A percentile compares a stretch with the other conserved stretches of the same genome.
phyloP scores from a whole-genome alignment of 2,797 vertebrate genomes.

The Oreonectes daqikongensis region DNA sequence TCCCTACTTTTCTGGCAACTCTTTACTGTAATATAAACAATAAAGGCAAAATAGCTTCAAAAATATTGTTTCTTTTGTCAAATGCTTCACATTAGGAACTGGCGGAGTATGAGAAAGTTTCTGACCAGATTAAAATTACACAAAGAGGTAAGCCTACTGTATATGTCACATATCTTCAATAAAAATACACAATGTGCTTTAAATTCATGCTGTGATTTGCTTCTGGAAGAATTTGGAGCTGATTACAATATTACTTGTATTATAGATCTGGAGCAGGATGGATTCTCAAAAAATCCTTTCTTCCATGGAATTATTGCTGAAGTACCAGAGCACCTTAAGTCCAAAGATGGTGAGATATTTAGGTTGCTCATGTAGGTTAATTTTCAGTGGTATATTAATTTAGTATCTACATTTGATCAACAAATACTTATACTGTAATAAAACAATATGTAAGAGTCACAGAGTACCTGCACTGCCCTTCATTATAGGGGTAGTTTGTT shows the following conservation, averaged over 20 bases:
- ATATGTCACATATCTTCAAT: background rate
- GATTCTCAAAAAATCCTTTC: constrained; percentile 82
- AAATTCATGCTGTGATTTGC: background rate
- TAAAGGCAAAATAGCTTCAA: too few relatives aligned
- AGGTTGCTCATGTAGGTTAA: constrained; percentile 27
- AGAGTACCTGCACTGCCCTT: too few relatives aligned
- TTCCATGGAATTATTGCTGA: constrained; percentile 83
- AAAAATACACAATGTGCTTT: background rate
- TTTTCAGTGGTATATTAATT: too few relatives aligned
- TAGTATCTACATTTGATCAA: too few relatives aligned
- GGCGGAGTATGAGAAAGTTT: constrained; percentile 69
- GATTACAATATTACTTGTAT: background rate
- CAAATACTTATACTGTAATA: too few relatives aligned
- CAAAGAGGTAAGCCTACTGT: constrained; percentile 68
- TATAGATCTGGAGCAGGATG: constrained; percentile 83
- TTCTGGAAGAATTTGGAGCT: background rate
- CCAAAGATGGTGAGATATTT: constrained; percentile 72
- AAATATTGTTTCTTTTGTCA: background rate
- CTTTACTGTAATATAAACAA: too few relatives aligned
- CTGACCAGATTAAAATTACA: constrained; percentile 69
- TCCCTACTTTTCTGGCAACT: too few relatives aligned
- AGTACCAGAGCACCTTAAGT: constrained; percentile 71
- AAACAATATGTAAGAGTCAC: too few relatives aligned
- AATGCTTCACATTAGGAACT: constrained; percentile 65
- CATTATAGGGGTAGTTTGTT: too few relatives aligned